phyloP scores from a whole-genome alignment of 2,113 vertebrate genomes.

The Sceloporus tristichus region DNA sequence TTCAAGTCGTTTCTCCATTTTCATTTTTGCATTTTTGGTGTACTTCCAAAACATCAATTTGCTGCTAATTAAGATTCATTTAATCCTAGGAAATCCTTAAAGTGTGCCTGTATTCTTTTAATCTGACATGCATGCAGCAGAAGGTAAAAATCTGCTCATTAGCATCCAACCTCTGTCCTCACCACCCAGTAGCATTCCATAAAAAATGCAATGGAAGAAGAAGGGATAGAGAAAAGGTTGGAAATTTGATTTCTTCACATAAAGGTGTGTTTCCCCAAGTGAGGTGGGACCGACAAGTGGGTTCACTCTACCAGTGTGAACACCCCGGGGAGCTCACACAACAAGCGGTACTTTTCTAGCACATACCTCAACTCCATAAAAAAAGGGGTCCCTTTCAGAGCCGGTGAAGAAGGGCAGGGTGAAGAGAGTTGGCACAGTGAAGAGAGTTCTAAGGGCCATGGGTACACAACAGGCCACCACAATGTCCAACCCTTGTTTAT shows the following conservation, averaged over 20 bases:
- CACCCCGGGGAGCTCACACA: too few species aligned
- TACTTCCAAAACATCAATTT: conserved; percentile 73
- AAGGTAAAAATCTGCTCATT: conserved; percentile 74
- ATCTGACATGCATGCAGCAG: conserved; percentile 77
- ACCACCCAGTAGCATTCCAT: not conserved
- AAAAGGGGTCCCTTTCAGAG: too few species aligned
- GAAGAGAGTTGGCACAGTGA: too few species aligned
- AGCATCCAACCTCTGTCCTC: conserved; percentile 56
- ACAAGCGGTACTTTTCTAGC: too few species aligned
- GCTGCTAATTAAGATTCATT: conserved; percentile 77
- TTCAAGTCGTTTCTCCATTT: conserved; percentile 40
- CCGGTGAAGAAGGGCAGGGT: too few species aligned
- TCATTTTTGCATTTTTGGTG: conserved; percentile 64
- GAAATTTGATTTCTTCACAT: not conserved
- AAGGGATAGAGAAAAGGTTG: too few species aligned
- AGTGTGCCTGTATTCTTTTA: conserved; percentile 77
- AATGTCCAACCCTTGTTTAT: too few species aligned
- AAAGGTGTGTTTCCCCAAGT: not conserved
- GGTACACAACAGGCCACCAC: too few species aligned
- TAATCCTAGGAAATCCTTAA: conserved; percentile 79
- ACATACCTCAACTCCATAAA: too few species aligned
- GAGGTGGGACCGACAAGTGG: not conserved
- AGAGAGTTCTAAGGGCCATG: too few species aligned
- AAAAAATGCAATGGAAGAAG: not conserved
- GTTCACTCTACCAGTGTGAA: not conserved